Base-by-base conservation (phyloP, 2,888 invertebrate species). In the Chloroclystis v-ata region DNA sequence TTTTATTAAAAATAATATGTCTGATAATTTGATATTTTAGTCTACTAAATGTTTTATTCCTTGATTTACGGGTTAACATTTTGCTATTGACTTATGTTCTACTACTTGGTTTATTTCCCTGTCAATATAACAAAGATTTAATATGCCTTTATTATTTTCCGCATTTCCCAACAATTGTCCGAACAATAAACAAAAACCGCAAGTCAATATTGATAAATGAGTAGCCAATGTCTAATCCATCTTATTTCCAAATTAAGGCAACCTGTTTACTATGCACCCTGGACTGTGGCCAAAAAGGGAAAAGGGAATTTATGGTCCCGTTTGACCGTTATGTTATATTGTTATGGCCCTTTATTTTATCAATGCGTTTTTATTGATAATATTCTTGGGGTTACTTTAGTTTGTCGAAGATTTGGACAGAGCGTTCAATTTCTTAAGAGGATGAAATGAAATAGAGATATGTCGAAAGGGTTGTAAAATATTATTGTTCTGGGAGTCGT, bases 291-390 rank as follows among this genome's bases (percentile, higher is more conserved):
- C 63, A 60, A 54, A 55, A 20, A 28, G 30, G 32, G 47, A 28
- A 45, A 12, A 8, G 38, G 49, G 45, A 60, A 66, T 66, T 65
- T 65, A 66, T 65, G 56, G 61, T 59, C 54, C 56, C 59, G 40
- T 40, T 47, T 53, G 52, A 54, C 55, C 49, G 52, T 52, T 56
- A 66, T 63, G 54, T 53, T 68, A 62, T 65, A 67, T 63, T 64
- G 66, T 64, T 68, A 68, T 63, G 50, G 50, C 52, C 61, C 56
- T 61, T 63, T 64, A 65, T 70, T 66, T 67, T 67, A 67, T 68
- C 66, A 67, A 63, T 61, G 63, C 52, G 43, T 55, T 56, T 49
- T 57, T 62, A 67, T 67, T 65, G 65, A 64, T 65, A 65, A 60
- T 58, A 62, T 57, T 59, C 54, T 47, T 8, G 43, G 54, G 32